Base-by-base conservation (phyloP, 2,888 invertebrate species). In the Brachylomia viminalis region DNA sequence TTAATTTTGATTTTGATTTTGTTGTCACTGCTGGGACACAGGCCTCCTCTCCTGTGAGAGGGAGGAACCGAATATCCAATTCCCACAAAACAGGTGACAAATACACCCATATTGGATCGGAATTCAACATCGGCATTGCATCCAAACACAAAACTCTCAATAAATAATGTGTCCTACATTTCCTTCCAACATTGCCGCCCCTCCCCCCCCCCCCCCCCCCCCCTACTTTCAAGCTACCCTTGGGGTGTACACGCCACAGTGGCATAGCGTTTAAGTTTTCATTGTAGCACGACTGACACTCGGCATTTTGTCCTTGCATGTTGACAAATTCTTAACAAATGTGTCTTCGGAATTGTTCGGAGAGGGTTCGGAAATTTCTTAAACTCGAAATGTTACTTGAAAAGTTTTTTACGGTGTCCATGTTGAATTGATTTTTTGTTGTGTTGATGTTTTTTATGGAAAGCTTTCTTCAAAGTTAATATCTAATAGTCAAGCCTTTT, bases 241-340 rank as follows among this genome's bases (percentile, higher is more conserved):
- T 71, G 84, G 72, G 79, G 64, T 66, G 70, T 79, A 74, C 75
- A 65, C 74, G 75, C 75, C 56, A 76, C 73, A 72, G 81, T 79
- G 79, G 54, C 73, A 80, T 59, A 77, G 65, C 86, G 80, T 82
- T 87, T 86, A 88, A 88, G 85, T 88, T 89, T 88, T 83, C 89
- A 87, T 75, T 86, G 83, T 75, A 74, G 71, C 81, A 58, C 68
- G 80, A 71, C 76, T 80, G 84, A 80, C 80, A 62, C 73, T n/a
- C 78, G 74, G 84, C 75, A 87, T 88, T 89, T 90, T 58, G 77
- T 88, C 84, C 88, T 86, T 86, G 77, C 83, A 86, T 81, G 85
- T 71, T 71, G 77, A 77, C 82, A 82, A 84, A 85, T 84, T 85
- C 71, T 67, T 79, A 77, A 82, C 77, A 82, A 85, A 84, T 82